phyloP scores from a whole-genome alignment of 1,140 invertebrate species.

The Drosophila auraria region DNA sequence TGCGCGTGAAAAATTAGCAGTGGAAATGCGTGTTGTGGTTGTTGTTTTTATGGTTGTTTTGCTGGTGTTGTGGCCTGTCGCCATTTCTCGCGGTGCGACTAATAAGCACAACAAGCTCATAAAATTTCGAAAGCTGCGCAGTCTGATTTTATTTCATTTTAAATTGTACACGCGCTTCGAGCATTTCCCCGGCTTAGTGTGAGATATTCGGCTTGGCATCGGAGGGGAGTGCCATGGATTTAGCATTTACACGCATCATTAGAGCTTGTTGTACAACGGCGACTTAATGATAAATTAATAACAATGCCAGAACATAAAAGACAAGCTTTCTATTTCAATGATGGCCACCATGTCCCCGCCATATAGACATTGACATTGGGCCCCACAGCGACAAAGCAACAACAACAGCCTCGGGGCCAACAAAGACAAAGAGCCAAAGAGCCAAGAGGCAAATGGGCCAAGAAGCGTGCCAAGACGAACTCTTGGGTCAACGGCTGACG shows the following conservation, averaged over 20 bases:
- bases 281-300: conserved; percentile 75
- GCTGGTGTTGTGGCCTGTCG: conserved; percentile 74
- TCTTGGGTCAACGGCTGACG: conserved; percentile 39
- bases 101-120: conserved; percentile 82
- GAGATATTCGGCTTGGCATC: neutral
- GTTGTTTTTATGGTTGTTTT: conserved; percentile 49
- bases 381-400: conserved; percentile 46
- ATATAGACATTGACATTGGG: conserved; percentile 55
- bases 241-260: conserved; percentile 80
- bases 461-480: conserved; percentile 43
- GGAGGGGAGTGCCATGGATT: conserved; percentile 40
- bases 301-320: conserved; percentile 55
- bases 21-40: conserved; percentile 75
- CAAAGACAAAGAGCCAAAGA: conserved; percentile 19
- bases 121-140: conserved; percentile 78
- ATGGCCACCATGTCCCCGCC: conserved; percentile 46
- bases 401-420: conserved; percentile 30
- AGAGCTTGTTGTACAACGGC: conserved; percentile 67
- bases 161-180: conserved; percentile 78
- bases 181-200: conserved; percentile 29
- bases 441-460: conserved; percentile 1
- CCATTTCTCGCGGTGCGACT: conserved; percentile 73
- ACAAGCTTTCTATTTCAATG: conserved; percentile 77
- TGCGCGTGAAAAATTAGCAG: conserved; percentile 79
- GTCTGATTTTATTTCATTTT: conserved; percentile 78